These are phyloP conservation scores for Coptotermes formosanus DNA, from an alignment of 1,140 invertebrate species.

Conservation along the genomic window DNA sequence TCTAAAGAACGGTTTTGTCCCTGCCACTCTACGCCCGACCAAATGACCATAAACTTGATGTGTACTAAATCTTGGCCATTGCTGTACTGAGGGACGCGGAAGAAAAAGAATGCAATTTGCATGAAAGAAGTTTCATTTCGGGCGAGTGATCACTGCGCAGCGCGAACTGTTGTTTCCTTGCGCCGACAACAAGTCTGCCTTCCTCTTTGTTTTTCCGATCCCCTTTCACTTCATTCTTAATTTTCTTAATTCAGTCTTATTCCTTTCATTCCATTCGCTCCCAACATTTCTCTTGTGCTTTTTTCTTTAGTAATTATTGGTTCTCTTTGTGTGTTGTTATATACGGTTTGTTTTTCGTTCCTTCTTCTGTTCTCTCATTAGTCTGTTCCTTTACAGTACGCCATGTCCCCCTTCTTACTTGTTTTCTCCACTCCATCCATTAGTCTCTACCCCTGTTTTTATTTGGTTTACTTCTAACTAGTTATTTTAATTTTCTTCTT, in stretches of 20 bases:
- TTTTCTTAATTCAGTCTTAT: slow-evolving; percentile 12
- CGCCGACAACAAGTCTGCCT: background rate
- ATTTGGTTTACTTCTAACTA: background rate
- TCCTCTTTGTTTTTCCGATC: background rate
- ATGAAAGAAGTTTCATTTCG: background rate
- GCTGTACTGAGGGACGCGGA: too few species aligned
- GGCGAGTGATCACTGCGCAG: background rate
- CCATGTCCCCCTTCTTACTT: background rate
- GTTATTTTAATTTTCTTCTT: background rate
- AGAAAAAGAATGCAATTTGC: too few species aligned
- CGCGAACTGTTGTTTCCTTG: background rate
- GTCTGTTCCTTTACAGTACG: background rate
- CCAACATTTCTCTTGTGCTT: background rate
- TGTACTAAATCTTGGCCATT: too few species aligned
- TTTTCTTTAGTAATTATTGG: background rate
- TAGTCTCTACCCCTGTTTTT: background rate
- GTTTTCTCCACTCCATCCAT: background rate
- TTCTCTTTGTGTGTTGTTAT: background rate
- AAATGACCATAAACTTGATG: too few species aligned
- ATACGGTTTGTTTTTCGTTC: background rate
- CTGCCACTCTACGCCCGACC: too few species aligned
- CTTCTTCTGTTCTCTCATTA: slow-evolving; percentile 8
- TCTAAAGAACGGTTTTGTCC: too few species aligned
- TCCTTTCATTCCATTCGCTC: background rate
- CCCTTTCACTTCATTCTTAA: background rate